A percentile compares a stretch with the other conserved stretches of the same genome.
phyloP scores from a whole-genome alignment of 2,797 vertebrate genomes.

The Semaprochilodus insignis region DNA sequence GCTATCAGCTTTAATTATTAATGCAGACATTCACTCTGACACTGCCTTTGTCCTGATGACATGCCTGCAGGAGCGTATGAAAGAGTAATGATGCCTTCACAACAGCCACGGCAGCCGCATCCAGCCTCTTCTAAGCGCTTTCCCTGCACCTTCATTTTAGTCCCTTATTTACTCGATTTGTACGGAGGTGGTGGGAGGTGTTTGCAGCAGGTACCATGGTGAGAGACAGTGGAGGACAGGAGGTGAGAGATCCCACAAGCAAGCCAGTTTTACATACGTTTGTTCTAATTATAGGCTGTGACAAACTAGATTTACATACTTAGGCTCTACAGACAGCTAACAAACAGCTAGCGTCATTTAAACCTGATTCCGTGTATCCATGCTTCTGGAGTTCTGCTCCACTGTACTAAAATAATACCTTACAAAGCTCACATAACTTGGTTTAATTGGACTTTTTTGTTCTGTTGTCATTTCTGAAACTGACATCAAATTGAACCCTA shows the following conservation, averaged over 20 bases:
- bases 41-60: constrained; percentile 13
- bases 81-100: constrained; percentile 16
- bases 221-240: constrained; percentile 2
- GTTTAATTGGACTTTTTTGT: too few relatives aligned
- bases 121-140: neutral
- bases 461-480: too few relatives aligned
- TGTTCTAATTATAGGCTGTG: constrained; percentile 28
- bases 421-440: too few relatives aligned
- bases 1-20: constrained; percentile 35
- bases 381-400: too few relatives aligned
- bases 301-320: neutral
- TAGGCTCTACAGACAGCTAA: neutral
- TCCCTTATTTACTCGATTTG: constrained; percentile 6
- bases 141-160: neutral
- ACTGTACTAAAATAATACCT: too few relatives aligned
- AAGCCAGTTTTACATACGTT: constrained; percentile 10
- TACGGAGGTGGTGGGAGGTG: constrained; percentile 11
- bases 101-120: neutral
- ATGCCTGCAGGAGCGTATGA: constrained; percentile 21
- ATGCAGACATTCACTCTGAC: constrained; percentile 27
- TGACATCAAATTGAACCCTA: too few relatives aligned
- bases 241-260: constrained; percentile 25
- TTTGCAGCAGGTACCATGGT: constrained; percentile 14
- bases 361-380: too few relatives aligned
- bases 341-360: neutral